Percentiles rank a stretch among this genome's conserved stretches.
Evolutionary conservation across 2,113 vertebrate species (phyloP).

Genomic region (Hylia prasina): DNA sequence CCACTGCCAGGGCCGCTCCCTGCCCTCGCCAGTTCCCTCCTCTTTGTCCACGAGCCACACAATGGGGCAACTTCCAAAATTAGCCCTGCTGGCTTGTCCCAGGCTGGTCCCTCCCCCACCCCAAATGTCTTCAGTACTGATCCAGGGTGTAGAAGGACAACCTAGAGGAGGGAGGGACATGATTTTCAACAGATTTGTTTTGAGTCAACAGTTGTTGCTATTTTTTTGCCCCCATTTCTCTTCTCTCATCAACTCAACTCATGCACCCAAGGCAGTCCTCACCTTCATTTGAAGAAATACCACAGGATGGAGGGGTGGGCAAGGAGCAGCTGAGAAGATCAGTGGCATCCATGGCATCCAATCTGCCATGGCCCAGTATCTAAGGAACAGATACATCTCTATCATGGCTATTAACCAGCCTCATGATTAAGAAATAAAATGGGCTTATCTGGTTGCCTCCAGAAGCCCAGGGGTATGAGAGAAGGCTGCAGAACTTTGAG

Average conservation of each 20-base stretch:
- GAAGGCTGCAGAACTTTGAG: not conserved
- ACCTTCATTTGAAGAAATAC: constrained; percentile 19
- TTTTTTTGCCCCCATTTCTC: not conserved
- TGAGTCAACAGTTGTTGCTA: constrained; percentile 47
- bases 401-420: not conserved
- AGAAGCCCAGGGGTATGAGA: not conserved
- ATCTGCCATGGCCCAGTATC: not conserved
- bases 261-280: constrained; percentile 37
- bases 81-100: constrained; percentile 68
- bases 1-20: constrained; percentile 17
- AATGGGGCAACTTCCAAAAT: constrained; percentile 80
- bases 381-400: not conserved
- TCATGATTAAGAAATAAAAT: not conserved
- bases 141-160: not conserved
- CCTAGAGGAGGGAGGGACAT: not conserved
- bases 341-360: no score
- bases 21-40: constrained; percentile 43
- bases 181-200: constrained; percentile 58
- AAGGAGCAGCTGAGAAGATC: not conserved
- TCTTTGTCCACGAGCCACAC: constrained; percentile 57
- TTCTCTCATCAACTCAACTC: constrained; percentile 29
- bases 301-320: not conserved
- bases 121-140: not conserved
- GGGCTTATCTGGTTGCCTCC: not conserved
- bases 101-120: not conserved